Conservation (phyloP, 2,797 vertebrate species). For the Coranthus polyacanthus region DNA sequence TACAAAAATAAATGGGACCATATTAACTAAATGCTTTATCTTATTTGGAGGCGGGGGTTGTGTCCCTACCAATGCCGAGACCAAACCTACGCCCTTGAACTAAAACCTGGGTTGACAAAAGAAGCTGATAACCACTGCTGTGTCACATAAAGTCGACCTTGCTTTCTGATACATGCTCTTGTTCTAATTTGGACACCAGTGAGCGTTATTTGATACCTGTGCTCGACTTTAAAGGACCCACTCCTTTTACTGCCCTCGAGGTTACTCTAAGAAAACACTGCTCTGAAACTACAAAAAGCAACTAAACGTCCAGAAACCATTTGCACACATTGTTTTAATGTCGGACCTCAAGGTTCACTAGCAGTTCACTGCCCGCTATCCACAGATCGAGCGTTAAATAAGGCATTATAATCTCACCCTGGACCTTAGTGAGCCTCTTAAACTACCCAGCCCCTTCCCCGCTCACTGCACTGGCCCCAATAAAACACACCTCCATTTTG, state of each 20-base stretch:
- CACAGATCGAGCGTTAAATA: slow-evolving; percentile 82
- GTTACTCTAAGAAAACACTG: slow-evolving; percentile 61
- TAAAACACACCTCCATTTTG: slow-evolving; percentile 76
- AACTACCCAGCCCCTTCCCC: slow-evolving; percentile 42
- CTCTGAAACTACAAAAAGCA: slow-evolving; percentile 49
- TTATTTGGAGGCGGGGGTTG: too few species aligned
- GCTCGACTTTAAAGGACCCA: slow-evolving; percentile 32
- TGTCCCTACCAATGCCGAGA: too few species aligned
- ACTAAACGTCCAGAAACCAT: slow-evolving; percentile 37
- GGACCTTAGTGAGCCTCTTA: slow-evolving; percentile 60
- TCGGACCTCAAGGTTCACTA: slow-evolving; percentile 72
- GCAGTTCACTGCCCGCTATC: slow-evolving; percentile 79
- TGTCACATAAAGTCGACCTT: background rate
- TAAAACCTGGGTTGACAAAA: too few species aligned
- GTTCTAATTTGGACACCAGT: slow-evolving; percentile 26
- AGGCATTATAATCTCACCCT: slow-evolving; percentile 76
- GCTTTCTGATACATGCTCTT: too few species aligned
- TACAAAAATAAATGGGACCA: too few species aligned
- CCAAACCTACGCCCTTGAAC: too few species aligned
- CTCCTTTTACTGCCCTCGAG: slow-evolving; percentile 48
- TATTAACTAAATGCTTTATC: too few species aligned
- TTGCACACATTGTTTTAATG: slow-evolving; percentile 66
- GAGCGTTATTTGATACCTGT: slow-evolving; percentile 60
- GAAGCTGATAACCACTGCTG: too few species aligned
- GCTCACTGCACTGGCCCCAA: slow-evolving; percentile 46